Conservation (phyloP, 2,113 vertebrate genomes). For the Oostethus manadensis region DNA sequence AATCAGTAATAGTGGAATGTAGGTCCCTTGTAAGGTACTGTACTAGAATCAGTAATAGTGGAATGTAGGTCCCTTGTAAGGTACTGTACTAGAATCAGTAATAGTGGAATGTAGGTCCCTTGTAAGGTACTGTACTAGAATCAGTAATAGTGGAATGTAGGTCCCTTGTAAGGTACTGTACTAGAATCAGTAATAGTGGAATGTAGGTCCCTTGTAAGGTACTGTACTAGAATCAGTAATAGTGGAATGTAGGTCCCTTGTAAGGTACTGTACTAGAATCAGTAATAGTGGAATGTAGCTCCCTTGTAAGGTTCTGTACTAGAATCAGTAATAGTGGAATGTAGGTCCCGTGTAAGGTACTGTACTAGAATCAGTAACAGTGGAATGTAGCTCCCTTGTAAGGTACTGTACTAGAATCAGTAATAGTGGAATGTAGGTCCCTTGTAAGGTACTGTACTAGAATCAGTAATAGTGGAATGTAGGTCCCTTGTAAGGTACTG, state of each 20-base stretch:
- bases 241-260: neutral
- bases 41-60: neutral
- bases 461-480: neutral
- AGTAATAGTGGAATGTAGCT: neutral
- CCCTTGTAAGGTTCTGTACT: neutral
- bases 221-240: neutral
- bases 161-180: neutral
- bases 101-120: neutral
- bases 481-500: neutral
- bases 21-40: neutral
- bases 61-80: neutral
- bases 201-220: neutral
- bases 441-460: neutral
- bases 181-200: neutral
- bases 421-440: neutral
- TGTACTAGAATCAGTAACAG: neutral
- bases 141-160: neutral
- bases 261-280: neutral
- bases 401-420: neutral
- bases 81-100: neutral
- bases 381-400: neutral
- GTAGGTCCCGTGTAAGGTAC: neutral
- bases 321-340: neutral
- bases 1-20: neutral
- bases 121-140: neutral